These are phyloP conservation scores for Radopholus similis DNA, from an alignment of 1,140 invertebrate genomes.

Conservation along the genomic window DNA sequence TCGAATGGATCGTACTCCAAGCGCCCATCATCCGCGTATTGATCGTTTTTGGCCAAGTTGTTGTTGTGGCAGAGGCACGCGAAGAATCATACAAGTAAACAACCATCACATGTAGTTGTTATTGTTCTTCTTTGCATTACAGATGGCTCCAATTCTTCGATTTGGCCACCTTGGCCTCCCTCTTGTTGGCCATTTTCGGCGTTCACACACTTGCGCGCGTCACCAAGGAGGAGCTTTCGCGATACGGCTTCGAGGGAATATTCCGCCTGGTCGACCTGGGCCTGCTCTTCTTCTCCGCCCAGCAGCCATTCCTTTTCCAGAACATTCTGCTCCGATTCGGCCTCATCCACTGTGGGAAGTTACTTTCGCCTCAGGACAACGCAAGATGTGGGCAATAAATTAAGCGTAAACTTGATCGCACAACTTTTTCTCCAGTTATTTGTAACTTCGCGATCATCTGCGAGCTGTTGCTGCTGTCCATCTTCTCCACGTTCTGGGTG, in stretches of 20 bases:
- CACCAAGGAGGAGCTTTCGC: constrained; percentile 36
- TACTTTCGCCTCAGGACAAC: constrained; percentile 34
- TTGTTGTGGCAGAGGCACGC: constrained; percentile 24
- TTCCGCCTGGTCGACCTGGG: constrained; percentile 38
- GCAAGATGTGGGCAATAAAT: constrained; percentile 33
- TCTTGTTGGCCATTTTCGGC: constrained; percentile 38
- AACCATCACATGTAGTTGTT: constrained; percentile 1
- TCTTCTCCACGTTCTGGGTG: constrained; percentile 21
- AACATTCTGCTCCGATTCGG: constrained; percentile 41
- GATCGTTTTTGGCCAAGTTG: constrained; percentile 28
- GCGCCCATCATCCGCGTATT: constrained; percentile 38
- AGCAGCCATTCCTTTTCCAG: constrained; percentile 41
- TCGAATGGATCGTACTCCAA: constrained; percentile 42
- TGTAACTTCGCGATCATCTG: constrained; percentile 40
- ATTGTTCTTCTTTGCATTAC: constrained; percentile 2
- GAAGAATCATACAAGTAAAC: constrained; percentile 23
- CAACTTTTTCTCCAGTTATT: constrained; percentile 37
- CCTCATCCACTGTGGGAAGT: constrained; percentile 28
- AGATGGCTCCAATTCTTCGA: constrained; percentile 42
- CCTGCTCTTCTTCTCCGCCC: constrained; percentile 37
- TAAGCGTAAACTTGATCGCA: neutral
- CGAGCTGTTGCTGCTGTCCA: constrained; percentile 32
- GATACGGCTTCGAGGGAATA: constrained; percentile 35
- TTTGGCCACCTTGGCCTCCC: constrained; percentile 36
- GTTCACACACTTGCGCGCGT: constrained; percentile 41